These are phyloP conservation scores for Australoheros facetus DNA, from an alignment of 2,797 vertebrate genomes.

Conservation along the genomic window DNA sequence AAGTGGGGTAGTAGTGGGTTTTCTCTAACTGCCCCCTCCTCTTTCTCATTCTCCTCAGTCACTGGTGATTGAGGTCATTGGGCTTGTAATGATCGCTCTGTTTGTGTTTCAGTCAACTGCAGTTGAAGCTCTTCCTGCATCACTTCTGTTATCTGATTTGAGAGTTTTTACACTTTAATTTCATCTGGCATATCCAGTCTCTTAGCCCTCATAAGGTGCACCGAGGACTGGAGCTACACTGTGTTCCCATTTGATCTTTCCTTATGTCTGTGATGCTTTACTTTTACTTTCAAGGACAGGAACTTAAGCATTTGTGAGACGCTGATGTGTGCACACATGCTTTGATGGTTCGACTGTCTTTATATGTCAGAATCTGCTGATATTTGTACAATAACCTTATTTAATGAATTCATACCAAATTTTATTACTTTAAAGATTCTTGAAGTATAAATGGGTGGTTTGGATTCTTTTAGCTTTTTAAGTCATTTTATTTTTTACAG, in stretches of 20 bases:
- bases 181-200: neutral
- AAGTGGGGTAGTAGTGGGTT: conserved; percentile 5
- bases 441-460: neutral
- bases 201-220: neutral
- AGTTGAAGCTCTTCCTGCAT: conserved; percentile 11
- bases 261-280: neutral
- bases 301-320: too few relatives aligned
- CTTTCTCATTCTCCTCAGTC: conserved; percentile 26
- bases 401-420: neutral
- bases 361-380: neutral
- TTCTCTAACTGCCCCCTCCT: conserved; percentile 29
- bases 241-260: fast-evolving
- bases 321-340: neutral
- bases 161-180: neutral
- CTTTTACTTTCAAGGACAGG: neutral
- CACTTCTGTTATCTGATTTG: neutral
- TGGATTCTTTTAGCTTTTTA: neutral
- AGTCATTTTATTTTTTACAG: neutral
- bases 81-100: conserved; percentile 19
- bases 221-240: neutral
- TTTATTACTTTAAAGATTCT: neutral
- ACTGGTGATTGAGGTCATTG: conserved; percentile 55
- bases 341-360: neutral
- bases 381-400: neutral
- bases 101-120: conserved; percentile 40